These are phyloP conservation scores for Gallinago undulata DNA, from an alignment of 2,113 vertebrate species.

Conservation along the genomic window DNA sequence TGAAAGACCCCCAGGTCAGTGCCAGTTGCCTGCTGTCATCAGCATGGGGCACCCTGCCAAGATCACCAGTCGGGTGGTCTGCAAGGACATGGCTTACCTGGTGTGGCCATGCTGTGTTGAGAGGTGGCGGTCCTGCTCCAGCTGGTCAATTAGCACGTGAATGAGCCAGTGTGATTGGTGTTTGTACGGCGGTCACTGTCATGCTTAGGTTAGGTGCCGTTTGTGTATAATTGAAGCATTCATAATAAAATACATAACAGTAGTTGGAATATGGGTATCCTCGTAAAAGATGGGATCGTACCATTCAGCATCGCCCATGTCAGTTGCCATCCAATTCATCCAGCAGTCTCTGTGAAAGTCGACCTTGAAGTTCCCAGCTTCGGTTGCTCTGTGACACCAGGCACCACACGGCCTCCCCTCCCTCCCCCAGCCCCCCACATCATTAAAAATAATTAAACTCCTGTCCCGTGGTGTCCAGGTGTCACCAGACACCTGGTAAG, in stretches of 20 bases:
- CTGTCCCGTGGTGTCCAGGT: neutral
- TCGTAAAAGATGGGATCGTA: neutral
- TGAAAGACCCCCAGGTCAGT: neutral
- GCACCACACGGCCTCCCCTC: neutral
- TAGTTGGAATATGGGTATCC: neutral
- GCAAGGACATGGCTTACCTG: neutral
- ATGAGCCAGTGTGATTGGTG: fast-evolving
- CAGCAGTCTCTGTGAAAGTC: neutral
- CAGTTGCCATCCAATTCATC: neutral
- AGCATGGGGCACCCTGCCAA: fast-evolving
- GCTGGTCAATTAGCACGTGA: neutral
- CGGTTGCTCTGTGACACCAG: neutral
- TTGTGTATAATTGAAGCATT: neutral
- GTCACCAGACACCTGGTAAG: slow-evolving; percentile 47
- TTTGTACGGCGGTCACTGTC: neutral
- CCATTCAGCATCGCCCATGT: neutral
- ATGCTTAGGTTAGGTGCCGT: neutral
- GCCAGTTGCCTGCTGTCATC: neutral
- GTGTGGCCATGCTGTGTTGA: neutral
- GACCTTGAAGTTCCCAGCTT: neutral
- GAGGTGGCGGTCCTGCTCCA: neutral
- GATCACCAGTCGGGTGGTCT: fast-evolving
- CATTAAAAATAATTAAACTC: slow-evolving; percentile 57
- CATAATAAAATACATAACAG: neutral
- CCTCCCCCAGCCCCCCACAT: neutral